Conservation (phyloP, 2,797 vertebrate species). For the Manis javanica region DNA sequence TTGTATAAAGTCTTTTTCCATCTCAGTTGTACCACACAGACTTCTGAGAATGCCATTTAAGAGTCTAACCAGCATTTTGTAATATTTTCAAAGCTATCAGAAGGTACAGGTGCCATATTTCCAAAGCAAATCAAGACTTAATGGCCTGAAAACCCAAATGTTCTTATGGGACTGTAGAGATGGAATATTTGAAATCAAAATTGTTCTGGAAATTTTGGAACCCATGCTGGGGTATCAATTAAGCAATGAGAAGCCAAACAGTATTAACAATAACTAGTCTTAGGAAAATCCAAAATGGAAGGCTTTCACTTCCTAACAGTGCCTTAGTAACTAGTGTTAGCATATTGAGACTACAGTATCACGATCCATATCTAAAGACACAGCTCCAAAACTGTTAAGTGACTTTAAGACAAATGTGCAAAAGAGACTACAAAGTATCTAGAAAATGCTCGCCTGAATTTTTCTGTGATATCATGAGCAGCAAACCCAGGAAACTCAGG, state of each 20-base stretch:
- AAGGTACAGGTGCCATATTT: not conserved
- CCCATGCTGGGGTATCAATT: not conserved
- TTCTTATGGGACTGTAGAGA: not conserved
- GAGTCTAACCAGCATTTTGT: not conserved
- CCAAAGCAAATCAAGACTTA: not conserved
- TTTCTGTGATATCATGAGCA: not conserved
- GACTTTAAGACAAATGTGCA: not conserved
- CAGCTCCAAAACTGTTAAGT: not conserved
- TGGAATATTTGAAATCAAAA: not conserved
- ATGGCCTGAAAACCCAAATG: not conserved
- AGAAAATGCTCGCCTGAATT: not conserved
- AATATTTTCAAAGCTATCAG: not conserved
- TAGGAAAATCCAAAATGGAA: not conserved
- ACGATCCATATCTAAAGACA: not conserved
- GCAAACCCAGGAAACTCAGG: not conserved
- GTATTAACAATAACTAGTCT: not conserved
- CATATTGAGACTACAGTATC: not conserved
- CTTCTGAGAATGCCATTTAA: not conserved
- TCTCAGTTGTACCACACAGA: not conserved
- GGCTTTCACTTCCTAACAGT: not conserved
- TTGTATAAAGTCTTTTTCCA: not conserved
- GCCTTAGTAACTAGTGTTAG: not conserved
- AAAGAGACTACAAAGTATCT: not conserved
- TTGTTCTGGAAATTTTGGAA: not conserved
- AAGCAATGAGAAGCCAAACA: not conserved